Conservation (phyloP, 1,140 invertebrate genomes). For the Drosophila trapezifrons region DNA sequence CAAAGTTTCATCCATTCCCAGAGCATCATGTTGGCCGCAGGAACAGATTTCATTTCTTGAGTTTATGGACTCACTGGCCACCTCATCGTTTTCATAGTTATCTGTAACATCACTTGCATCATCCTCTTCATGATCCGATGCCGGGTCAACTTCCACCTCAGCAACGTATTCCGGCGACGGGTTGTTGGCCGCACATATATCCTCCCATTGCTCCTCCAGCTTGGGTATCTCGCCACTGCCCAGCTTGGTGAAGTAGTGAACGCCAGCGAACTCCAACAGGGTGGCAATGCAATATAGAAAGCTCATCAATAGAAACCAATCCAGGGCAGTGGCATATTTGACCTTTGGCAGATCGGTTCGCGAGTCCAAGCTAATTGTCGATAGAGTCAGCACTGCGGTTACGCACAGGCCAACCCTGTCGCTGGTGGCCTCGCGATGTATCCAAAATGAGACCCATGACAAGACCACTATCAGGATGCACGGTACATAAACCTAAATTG, state of each 20-base stretch:
- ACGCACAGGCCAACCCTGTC: constrained; percentile 90
- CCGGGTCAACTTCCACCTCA: constrained; percentile 2
- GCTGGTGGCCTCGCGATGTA: constrained; percentile 96
- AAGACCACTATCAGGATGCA: constrained; percentile 97
- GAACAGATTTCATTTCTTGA: constrained; percentile 61
- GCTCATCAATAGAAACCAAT: constrained; percentile 97
- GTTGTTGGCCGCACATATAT: constrained; percentile 74
- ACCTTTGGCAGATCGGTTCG: constrained; percentile 96
- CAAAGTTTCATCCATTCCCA: constrained; percentile 37
- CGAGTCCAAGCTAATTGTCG: constrained; percentile 95
- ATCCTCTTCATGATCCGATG: constrained; percentile 21
- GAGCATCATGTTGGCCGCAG: constrained; percentile 52
- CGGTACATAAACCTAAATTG: constrained; percentile 92
- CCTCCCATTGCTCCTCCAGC: constrained; percentile 92
- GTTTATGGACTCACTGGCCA: constrained; percentile 55
- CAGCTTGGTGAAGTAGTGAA: constrained; percentile 97
- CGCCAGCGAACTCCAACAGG: constrained; percentile 95
- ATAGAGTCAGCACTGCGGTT: constrained; percentile 95
- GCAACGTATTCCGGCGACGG: constrained; percentile 6
- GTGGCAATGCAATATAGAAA: constrained; percentile 97
- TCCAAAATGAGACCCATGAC: constrained; percentile 99
- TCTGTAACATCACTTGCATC: constrained; percentile 37
- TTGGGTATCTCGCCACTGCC: constrained; percentile 92
- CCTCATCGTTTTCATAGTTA: constrained; percentile 46
- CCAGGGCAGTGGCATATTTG: constrained; percentile 94